phyloP scores from a whole-genome alignment of 2,797 vertebrate species.

The Tapera naevia region DNA sequence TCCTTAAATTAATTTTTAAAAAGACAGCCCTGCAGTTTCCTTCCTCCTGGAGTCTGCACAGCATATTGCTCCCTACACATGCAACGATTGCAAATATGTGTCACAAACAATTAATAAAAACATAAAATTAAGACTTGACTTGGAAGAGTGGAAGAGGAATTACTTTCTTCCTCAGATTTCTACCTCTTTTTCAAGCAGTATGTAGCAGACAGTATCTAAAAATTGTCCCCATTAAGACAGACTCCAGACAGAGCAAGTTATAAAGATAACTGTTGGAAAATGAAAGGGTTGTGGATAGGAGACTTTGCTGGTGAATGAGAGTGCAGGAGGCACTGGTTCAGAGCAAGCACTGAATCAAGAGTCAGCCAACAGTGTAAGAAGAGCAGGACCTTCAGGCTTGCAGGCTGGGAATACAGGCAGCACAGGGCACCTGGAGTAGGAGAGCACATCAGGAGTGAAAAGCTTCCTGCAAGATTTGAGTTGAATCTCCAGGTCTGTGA shows the following conservation, averaged over 20 bases:
- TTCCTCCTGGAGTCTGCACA: not conserved
- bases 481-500: too few species aligned
- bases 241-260: not conserved
- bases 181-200: not conserved
- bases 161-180: not conserved
- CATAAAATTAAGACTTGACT: not conserved
- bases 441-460: not conserved
- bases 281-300: not conserved
- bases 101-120: not conserved
- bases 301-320: accelerated
- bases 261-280: not conserved
- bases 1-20: not conserved
- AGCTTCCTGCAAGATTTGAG: not conserved
- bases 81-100: not conserved
- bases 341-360: not conserved
- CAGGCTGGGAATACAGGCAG: not conserved
- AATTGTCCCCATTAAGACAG: not conserved
- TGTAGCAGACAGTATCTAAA: not conserved
- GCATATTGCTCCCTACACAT: not conserved
- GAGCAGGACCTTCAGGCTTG: not conserved
- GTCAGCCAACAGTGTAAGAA: not conserved
- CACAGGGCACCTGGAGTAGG: not conserved
- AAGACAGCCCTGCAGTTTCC: not conserved
- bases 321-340: not conserved
- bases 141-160: not conserved